phyloP scores from a whole-genome alignment of 2,113 vertebrate species.

The Lepisosteus oculatus region DNA sequence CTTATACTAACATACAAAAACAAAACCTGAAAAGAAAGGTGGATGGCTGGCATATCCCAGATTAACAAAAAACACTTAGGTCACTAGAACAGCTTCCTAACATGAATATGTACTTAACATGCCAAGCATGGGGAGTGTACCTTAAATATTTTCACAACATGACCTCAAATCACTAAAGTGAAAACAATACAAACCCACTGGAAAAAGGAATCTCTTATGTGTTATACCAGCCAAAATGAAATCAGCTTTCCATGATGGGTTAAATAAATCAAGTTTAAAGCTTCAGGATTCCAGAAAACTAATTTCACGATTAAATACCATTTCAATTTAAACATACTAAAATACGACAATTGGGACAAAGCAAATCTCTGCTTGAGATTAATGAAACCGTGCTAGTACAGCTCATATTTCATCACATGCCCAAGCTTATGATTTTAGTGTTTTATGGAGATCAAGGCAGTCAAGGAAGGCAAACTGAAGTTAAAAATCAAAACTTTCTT shows the following conservation, averaged over 20 bases:
- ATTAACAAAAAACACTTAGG: not conserved
- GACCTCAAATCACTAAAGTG: conserved; percentile 1
- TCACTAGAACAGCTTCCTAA: not conserved
- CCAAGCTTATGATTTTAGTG: conserved; percentile 1
- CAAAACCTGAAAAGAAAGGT: no score
- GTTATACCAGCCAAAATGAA: not conserved
- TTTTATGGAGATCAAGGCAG: conserved; percentile 1
- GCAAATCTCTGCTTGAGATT: not conserved
- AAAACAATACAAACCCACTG: not conserved
- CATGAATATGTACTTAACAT: not conserved
- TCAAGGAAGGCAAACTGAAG: not conserved
- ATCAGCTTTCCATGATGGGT: not conserved
- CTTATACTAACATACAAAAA: no score
- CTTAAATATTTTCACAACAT: not conserved
- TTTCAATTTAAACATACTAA: not conserved
- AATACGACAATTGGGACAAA: not conserved
- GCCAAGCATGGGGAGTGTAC: not conserved
- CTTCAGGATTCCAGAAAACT: no score
- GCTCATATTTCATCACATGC: conserved; percentile 10
- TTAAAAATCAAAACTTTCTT: conserved; percentile 1
- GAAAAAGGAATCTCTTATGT: not conserved
- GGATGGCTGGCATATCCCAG: not conserved
- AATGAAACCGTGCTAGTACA: not conserved
- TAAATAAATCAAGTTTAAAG: no score
- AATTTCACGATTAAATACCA: no score